A percentile compares a stretch with the other conserved stretches of the same genome.
phyloP scores from a whole-genome alignment of 2,113 vertebrate genomes.

The Ellobius talpinus region DNA sequence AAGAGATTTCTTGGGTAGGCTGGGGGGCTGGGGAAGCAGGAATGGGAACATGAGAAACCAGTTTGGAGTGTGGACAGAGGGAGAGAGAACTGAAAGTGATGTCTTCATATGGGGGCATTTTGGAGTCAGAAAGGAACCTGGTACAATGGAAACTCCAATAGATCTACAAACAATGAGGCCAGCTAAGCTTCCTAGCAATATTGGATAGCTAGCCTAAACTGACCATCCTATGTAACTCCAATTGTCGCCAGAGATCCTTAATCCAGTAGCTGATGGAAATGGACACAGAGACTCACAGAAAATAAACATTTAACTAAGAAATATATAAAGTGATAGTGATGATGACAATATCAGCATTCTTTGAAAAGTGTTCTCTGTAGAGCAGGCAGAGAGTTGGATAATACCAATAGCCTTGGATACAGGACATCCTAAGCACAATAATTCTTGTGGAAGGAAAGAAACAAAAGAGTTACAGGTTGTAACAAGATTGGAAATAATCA shows the following conservation, averaged over 20 bases:
- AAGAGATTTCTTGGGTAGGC: not conserved
- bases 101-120: not conserved
- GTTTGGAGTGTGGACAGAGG: not conserved
- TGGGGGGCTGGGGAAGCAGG: fast-evolving
- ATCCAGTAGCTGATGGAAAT: not conserved
- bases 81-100: not conserved
- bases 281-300: not conserved
- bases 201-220: not conserved
- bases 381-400: not conserved
- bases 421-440: not conserved
- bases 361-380: not conserved
- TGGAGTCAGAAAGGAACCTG: not conserved
- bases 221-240: not conserved
- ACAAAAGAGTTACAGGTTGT: not conserved
- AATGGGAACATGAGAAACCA: not conserved
- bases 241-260: not conserved
- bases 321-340: not conserved
- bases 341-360: not conserved
- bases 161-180: not conserved
- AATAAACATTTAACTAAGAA: not conserved
- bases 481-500: not conserved
- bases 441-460: not conserved
- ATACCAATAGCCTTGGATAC: fast-evolving
- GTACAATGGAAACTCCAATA: not conserved
- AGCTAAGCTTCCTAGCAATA: not conserved